Base-by-base conservation (phyloP, 2,113 vertebrate genomes). In the Peromyscus maniculatus region DNA sequence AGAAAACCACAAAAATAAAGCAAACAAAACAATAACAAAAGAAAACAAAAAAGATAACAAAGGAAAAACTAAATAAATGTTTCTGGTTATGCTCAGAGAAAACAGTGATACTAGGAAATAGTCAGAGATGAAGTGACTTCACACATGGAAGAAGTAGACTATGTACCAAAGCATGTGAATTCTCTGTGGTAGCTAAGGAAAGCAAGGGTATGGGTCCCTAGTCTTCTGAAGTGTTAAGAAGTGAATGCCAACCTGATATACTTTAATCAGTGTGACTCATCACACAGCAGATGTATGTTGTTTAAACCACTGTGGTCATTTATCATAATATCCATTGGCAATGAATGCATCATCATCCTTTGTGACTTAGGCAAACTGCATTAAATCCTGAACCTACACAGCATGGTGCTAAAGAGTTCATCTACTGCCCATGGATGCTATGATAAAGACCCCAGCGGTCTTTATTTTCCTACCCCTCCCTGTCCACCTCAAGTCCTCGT, bases 21-120 rank as follows among this genome's bases (percentile, higher is more conserved):
- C 22, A 13, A 57, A 0, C 1, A 31, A 49, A 52, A 33, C 0
- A 12, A 39, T 1, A 24, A 12, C 28, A 33, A 43, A 24, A 26
- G 16, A 13, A 74, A n/a, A 77, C 22, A 46, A 3, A 52, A 28
- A 26, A 7, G 2, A 46, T 7, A 52, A 22, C 9, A 57, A 9
- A 17, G 36, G 2, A 57, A 46, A 24, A 57, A 36, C 31, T 39
- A 62, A n/a, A 39, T n/a, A 62, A 62, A 62, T 62, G 13, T 26
- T n/a, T 17, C 6, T 79, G 10, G 0, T 10, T 86, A 8, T 84
- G 31, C 3, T 74, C 59, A 93, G 21, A 87, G 59, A 77, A 96
- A 96, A 66, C 8, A 19, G 1, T 66, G 62, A 89, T 4, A 24
- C 26, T 16, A 62, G 11, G 1, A 7, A 52, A 43, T 72, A n/a